Evolutionary conservation across 2,888 invertebrate genomes (phyloP).

Genomic region (Apantesis nais): DNA sequence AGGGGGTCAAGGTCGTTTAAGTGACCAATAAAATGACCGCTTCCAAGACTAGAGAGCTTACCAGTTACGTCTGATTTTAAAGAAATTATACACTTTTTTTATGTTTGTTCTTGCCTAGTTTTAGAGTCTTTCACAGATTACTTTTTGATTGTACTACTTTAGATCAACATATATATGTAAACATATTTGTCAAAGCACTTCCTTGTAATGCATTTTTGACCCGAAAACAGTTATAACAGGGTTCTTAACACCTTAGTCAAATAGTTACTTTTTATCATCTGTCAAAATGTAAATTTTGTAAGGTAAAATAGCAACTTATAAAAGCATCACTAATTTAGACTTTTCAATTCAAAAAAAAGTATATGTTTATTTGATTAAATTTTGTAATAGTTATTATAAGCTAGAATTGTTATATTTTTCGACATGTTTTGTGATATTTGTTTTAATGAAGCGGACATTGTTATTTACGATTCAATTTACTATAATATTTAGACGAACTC

Average conservation of each 20-base stretch:
- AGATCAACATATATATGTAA: neutral
- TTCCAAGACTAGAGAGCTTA: slow-evolving; percentile 11
- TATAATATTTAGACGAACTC: slow-evolving; percentile 3
- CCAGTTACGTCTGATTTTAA: slow-evolving; percentile 4
- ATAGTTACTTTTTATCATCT: no score
- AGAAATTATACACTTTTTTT: neutral
- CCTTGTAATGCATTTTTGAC: neutral
- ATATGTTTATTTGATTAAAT: no score
- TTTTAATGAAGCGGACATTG: no score
- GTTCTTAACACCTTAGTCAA: no score
- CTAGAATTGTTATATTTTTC: no score
- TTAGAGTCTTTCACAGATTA: neutral
- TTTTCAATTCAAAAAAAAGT: no score
- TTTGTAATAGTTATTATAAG: no score
- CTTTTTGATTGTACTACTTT: neutral
- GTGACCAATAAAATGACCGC: slow-evolving; percentile 14
- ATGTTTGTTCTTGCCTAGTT: neutral
- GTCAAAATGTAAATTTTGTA: no score
- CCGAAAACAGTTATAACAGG: neutral
- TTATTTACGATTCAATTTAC: no score
- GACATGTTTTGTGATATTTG: no score
- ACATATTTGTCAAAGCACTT: neutral
- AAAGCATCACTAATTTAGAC: no score
- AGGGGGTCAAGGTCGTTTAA: slow-evolving; percentile 77
- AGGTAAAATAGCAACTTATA: no score